Evolutionary conservation across 2,888 invertebrate genomes (phyloP).

Genomic region (Synergus umbraculus): DNA sequence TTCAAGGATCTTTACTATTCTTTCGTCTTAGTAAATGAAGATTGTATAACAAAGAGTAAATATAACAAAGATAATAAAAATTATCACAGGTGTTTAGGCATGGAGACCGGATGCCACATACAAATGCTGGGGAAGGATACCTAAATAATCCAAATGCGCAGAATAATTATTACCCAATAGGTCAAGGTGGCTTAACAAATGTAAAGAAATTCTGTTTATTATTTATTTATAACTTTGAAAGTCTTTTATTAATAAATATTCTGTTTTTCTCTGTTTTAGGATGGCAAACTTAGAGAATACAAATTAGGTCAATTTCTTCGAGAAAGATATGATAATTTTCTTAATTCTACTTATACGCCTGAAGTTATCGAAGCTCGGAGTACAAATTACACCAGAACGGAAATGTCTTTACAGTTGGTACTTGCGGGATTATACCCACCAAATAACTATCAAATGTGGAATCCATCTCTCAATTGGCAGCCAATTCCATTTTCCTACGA

Average conservation of each 20-base stretch:
- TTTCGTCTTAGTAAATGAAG: no score
- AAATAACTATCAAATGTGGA: constrained; percentile 79
- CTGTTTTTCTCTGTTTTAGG: constrained; percentile 66
- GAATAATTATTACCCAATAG: constrained; percentile 10
- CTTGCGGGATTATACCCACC: constrained; percentile 84
- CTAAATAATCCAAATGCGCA: constrained; percentile 42
- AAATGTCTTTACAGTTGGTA: constrained; percentile 84
- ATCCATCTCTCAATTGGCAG: constrained; percentile 81
- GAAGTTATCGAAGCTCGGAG: constrained; percentile 76
- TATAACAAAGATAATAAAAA: no score
- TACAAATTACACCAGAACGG: constrained; percentile 84
- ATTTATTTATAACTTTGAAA: no score
- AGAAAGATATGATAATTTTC: constrained; percentile 75
- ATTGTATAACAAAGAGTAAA: no score
- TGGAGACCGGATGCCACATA: constrained; percentile 44
- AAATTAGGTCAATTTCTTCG: constrained; percentile 78
- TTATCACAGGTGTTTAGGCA: constrained; percentile 42
- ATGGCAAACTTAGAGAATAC: constrained; percentile 78
- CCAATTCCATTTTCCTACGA: constrained; percentile 77
- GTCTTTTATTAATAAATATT: not conserved
- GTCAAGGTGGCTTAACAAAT: constrained; percentile 13
- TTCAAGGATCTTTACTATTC: no score
- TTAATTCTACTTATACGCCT: constrained; percentile 77
- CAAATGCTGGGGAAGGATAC: constrained; percentile 36
- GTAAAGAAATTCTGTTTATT: not conserved